Conservation (phyloP, 1,140 invertebrate species). For the Zeugodacus cucurbitae region DNA sequence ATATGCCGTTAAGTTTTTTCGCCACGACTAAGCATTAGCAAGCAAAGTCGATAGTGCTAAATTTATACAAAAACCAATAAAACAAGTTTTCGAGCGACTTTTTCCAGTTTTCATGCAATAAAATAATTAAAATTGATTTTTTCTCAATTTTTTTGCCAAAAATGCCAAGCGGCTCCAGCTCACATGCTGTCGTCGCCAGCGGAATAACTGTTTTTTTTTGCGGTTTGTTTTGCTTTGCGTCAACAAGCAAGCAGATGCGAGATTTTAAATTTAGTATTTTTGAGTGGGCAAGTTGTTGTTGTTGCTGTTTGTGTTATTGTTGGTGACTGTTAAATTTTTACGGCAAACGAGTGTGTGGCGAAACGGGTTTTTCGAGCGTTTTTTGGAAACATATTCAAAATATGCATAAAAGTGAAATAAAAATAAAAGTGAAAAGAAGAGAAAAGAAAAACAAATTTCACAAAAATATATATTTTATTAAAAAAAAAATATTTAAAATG, state of each 20-base stretch:
- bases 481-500: not conserved
- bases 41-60: not conserved
- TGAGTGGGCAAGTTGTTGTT: not conserved
- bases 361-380: not conserved
- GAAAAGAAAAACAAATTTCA: not conserved
- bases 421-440: not conserved
- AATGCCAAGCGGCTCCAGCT: not conserved
- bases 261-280: constrained; percentile 1
- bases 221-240: not conserved
- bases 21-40: not conserved
- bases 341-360: not conserved
- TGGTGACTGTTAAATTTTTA: not conserved
- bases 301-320: not conserved
- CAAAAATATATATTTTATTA: not conserved
- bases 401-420: not conserved
- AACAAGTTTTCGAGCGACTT: not conserved
- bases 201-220: constrained; percentile 18
- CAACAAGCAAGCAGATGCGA: not conserved
- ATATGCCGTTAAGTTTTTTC: constrained; percentile 13
- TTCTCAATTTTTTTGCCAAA: not conserved
- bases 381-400: not conserved
- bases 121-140: not conserved
- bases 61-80: not conserved
- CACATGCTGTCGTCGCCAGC: not conserved
- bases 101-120: not conserved